Conservation (phyloP, 2,113 vertebrate genomes). For the Columba livia region DNA sequence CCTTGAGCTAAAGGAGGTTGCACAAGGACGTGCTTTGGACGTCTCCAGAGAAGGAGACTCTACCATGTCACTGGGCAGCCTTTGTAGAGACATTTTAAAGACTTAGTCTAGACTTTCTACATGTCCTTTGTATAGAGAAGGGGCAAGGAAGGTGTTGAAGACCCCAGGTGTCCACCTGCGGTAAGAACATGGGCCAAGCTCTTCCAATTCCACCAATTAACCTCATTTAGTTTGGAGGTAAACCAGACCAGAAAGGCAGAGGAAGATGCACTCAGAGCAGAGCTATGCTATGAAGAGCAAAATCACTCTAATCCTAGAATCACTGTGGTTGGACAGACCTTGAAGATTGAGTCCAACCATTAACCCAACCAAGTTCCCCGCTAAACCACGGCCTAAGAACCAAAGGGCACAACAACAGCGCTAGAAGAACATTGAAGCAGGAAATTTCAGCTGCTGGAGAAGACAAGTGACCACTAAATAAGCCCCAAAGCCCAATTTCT, state of each 20-base stretch:
- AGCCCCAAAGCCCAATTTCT: neutral
- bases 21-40: too few species aligned
- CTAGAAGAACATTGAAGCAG: rapidly evolving
- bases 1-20: too few species aligned
- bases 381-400: too few species aligned
- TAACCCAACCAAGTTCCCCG: too few species aligned
- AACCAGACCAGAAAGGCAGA: neutral
- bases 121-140: neutral
- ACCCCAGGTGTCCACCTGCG: neutral
- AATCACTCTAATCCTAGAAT: neutral
- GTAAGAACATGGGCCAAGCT: rapidly evolving
- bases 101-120: too few species aligned
- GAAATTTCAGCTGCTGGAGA: neutral
- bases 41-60: too few species aligned
- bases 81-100: too few species aligned
- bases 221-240: neutral
- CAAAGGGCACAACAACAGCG: neutral
- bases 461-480: neutral
- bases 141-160: neutral
- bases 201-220: too few species aligned
- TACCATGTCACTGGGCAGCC: too few species aligned
- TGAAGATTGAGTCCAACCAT: too few species aligned
- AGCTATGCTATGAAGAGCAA: neutral
- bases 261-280: neutral
- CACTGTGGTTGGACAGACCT: too few species aligned